A percentile compares a stretch with the other conserved stretches of the same genome.
Evolutionary conservation across 2,888 invertebrate genomes (phyloP).

Genomic region (Matsumyia berberina): DNA sequence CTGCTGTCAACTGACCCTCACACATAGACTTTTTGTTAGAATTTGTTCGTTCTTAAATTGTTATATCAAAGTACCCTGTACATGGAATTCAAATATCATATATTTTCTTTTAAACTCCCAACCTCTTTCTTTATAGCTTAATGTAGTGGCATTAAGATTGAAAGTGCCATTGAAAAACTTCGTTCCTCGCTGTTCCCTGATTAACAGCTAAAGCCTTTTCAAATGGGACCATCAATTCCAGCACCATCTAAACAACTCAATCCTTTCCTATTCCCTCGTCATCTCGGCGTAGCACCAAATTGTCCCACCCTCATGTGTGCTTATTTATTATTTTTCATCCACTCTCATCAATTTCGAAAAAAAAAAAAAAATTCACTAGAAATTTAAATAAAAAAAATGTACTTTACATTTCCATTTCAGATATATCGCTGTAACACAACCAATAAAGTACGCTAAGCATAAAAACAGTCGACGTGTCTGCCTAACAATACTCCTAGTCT

Average conservation of each 20-base stretch:
- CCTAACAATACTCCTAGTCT: conserved; percentile 97
- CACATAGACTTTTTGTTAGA: no score
- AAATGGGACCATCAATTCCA: not conserved
- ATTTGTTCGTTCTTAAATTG: no score
- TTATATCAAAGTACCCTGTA: no score
- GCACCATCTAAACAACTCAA: no score
- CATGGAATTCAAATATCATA: no score
- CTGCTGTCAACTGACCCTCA: no score
- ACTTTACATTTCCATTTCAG: conserved; percentile 86
- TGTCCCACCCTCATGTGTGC: not conserved
- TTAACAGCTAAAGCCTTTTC: not conserved
- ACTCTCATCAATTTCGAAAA: not conserved
- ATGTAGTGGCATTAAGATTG: not conserved
- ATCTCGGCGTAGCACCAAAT: no score
- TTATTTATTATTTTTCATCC: not conserved
- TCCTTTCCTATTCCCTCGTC: no score
- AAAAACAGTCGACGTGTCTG: conserved; percentile 97
- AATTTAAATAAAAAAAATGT: not conserved
- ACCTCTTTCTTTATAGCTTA: not conserved
- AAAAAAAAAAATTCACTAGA: not conserved
- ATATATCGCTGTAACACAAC: conserved; percentile 99
- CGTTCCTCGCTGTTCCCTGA: not conserved
- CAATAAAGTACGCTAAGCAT: conserved; percentile 99
- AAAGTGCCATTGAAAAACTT: not conserved
- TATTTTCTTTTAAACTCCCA: no score